phyloP scores from a whole-genome alignment of 2,888 invertebrate species.

The Eupithecia subumbrata region DNA sequence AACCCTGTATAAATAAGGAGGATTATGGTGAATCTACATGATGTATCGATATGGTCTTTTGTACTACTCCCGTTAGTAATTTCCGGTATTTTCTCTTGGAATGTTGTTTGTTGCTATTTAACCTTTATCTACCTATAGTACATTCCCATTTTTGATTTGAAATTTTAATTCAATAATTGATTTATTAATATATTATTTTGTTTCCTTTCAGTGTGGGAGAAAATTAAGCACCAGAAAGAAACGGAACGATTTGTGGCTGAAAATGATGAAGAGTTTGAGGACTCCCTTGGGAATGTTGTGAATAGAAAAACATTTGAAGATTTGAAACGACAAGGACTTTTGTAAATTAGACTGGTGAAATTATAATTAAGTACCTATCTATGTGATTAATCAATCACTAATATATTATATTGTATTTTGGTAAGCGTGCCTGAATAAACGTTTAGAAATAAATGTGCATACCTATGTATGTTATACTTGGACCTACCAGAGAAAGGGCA shows the following conservation, averaged over 20 bases:
- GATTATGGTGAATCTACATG: no score
- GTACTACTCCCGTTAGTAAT: no score
- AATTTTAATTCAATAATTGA: background rate
- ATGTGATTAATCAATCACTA: background rate
- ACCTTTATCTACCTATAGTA: no score
- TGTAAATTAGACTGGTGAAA: conserved; percentile 82
- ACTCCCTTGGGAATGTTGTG: conserved; percentile 99
- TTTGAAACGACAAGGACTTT: conserved; percentile 97
- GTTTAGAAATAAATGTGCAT: background rate
- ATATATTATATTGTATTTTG: background rate
- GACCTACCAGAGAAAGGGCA: background rate
- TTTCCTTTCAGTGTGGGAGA: conserved; percentile 94
- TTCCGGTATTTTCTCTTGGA: no score
- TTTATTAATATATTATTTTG: conserved; percentile 10
- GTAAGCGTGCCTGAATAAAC: background rate
- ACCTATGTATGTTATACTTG: background rate
- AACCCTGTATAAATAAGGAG: no score
- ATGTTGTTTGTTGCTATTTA: no score
- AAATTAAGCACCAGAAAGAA: conserved; percentile 97
- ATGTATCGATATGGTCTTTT: no score
- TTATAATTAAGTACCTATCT: background rate
- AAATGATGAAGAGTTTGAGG: conserved; percentile 99
- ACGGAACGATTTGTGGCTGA: conserved; percentile 98
- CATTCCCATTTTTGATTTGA: no score
- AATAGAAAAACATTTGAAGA: conserved; percentile 99